Base-by-base conservation (phyloP, 92 coral and sea anemone species). In the Meandrina meandrites region DNA sequence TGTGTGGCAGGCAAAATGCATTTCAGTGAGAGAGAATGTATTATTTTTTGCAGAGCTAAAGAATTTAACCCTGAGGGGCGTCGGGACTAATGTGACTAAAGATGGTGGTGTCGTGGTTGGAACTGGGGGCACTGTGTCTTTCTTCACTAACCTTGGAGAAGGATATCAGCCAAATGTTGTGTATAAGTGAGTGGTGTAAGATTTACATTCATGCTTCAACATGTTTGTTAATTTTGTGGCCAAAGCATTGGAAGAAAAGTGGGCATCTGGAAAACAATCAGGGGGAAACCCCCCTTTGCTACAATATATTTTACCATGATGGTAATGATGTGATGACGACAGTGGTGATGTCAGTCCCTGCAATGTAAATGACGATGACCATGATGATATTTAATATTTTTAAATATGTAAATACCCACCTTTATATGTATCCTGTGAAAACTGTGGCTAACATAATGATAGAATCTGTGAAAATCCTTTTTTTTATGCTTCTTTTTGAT, bases 121-220 rank as follows among this genome's bases (percentile, higher is more conserved):
- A 18, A 84, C 84, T 32, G 87, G 87, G 4, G 24, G 62, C 2
- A 64, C 58, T 0, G 81, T 85, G n/a, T 40, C 40, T 19, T 80
- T 92, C 75, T 83, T 42, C 21, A 89, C 89, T 4, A 12, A 66
- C 17, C 50, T 92, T 50, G 31, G 10, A 31, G 84, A 64, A 17
- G 95, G 93, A 36, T 84, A 87, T 60, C 15, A 79, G 19, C 85
- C 90, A 70, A 89, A 92, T 54, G 66, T 92, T 16, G 47, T 77
- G 60, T 92, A 86, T 67, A 86, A 80, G 95, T 92, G 51, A 82
- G 92, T 50, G n/a, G 0, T 28, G 34, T 28, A 35, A 1, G 32
- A 66, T 27, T 13, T n/a, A 24, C 5, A 45, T 45, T n/a, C n/a
- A 40, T 57, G 56, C 7, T 7, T 16, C 31, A 60, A 60, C 68